Conservation (phyloP, 2,888 invertebrate species). For the Athalia cordata region DNA sequence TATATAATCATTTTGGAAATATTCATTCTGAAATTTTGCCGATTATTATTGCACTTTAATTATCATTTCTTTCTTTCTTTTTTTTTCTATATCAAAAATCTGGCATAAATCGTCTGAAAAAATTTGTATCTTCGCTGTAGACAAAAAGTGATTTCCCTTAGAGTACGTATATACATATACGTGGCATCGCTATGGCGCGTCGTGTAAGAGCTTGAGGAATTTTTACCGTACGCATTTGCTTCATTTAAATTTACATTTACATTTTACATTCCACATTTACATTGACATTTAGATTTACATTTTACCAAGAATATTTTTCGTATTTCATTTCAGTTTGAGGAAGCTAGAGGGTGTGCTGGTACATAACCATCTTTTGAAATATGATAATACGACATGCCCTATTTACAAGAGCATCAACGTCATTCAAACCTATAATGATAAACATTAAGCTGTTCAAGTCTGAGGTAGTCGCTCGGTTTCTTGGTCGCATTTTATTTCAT, state of each 20-base stretch:
- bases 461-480: background rate
- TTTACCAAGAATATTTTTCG: conserved; percentile 12
- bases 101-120: background rate
- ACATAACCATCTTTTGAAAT: conserved; percentile 1
- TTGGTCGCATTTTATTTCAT: background rate
- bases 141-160: background rate
- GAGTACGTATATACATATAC: background rate
- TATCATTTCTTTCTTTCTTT: background rate
- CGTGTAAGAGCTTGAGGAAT: background rate
- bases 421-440: conserved; percentile 20
- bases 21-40: no score
- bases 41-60: no score
- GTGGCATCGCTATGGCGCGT: no score
- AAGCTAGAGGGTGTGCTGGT: background rate
- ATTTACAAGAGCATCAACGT: conserved; percentile 30
- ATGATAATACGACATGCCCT: conserved; percentile 28
- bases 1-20: no score
- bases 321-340: conserved; percentile 4
- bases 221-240: conserved; percentile 11
- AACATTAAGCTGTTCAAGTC: conserved; percentile 6
- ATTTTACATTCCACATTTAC: conserved; percentile 7
- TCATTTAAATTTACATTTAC: conserved; percentile 28
- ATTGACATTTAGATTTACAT: conserved; percentile 7
- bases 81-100: background rate
- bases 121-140: background rate